Evolutionary conservation across 2,888 invertebrate genomes (phyloP), one percentile per base, ranked within the genome.

Genomic region (Clanis bilineata): DNA sequence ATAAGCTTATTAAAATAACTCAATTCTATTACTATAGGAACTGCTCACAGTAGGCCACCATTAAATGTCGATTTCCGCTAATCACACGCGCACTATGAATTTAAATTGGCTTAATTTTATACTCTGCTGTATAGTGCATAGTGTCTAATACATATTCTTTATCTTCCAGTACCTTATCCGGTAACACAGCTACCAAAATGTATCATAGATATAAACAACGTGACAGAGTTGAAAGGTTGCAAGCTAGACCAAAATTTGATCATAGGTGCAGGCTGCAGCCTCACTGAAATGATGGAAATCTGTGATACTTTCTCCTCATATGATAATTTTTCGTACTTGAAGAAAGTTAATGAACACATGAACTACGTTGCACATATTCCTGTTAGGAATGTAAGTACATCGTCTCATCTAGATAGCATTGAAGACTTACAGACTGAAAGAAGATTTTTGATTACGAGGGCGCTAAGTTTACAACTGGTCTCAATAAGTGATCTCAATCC

Each of bases 321-420:
- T 39, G 71, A 80, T 0, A 88, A 90, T 22, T 95, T 94, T 73
- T 82, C 84, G 15, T 95, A 96, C 77, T 82, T 95, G 57, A 80
- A 83, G 44, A 86, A 88, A 57, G 76, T 96, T 62, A 91, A 92
- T n/a, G 86, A 93, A 43, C 96, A 96, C 69, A 83, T 96, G 56
- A 93, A 93, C 71, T 77, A 94, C 51, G 93, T 96, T 7, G 96
- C 95, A 0, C 95, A 94, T 76, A 92, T 94, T 25, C 93, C 95
- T n/a, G 93, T 96, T 0, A 89, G 96, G 82, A 96, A 96, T 85
- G 95, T 95, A 81, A 89, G 93, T 62, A 51, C 22, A 43, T 23
- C n/a, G n/a, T n/a, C n/a, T n/a, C n/a, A n/a, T n/a, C n/a, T n/a
- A n/a, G n/a, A n/a, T n/a, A n/a, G n/a, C n/a, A n/a, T n/a, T n/a